Conservation (phyloP, 2,888 invertebrate genomes). For the Nymphalis urticae region DNA sequence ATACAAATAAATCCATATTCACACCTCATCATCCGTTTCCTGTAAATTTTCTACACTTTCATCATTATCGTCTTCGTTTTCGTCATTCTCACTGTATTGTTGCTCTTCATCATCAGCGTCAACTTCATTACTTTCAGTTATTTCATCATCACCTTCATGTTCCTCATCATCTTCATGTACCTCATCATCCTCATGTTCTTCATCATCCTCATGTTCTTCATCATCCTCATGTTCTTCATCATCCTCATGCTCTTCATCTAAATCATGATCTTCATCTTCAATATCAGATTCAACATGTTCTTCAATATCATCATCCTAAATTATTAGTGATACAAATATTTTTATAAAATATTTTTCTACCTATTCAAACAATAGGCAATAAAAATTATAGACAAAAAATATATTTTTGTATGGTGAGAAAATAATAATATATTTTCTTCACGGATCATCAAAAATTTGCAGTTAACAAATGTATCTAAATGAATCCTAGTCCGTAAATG, state of each 20-base stretch:
- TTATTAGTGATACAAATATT: conserved; percentile 10
- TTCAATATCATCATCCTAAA: conserved; percentile 45
- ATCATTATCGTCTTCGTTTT: conserved; percentile 44
- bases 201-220: conserved; percentile 46
- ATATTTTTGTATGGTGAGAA: too few relatives aligned
- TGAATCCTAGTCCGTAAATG: too few relatives aligned
- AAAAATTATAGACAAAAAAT: background rate
- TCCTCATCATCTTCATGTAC: conserved; percentile 40
- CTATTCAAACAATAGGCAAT: background rate
- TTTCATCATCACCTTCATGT: conserved; percentile 46
- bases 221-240: conserved; percentile 49
- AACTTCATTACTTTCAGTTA: conserved; percentile 45
- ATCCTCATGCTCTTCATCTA: conserved; percentile 43
- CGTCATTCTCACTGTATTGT: conserved; percentile 46
- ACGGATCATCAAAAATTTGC: too few relatives aligned
- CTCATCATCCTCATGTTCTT: conserved; percentile 43
- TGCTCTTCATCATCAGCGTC: conserved; percentile 45
- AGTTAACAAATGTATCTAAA: background rate
- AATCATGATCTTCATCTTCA: conserved; percentile 47
- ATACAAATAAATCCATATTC: conserved; percentile 1
- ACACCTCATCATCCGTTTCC: conserved; percentile 42
- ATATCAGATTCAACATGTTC: conserved; percentile 55
- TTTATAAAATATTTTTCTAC: background rate
- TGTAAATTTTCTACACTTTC: conserved; percentile 43
- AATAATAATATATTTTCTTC: too few relatives aligned